Evolutionary conservation across 2,113 vertebrate species (phyloP), one percentile per base, ranked within the genome.

Genomic region (Coracopsis vasa): DNA sequence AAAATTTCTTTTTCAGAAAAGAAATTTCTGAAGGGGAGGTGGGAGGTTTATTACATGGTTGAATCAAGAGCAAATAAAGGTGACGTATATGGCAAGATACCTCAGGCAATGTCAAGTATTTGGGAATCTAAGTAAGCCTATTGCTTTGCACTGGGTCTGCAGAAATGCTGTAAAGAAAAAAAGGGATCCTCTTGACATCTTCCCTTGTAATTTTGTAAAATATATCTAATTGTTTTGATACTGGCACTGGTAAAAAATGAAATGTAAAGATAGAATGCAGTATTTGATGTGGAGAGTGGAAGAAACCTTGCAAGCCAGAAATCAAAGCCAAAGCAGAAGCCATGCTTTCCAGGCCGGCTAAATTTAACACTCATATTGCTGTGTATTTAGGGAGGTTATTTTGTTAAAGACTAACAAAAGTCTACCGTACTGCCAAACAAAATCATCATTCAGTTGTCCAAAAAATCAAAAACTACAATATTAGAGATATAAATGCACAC

Each of bases 241-340:
- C 16, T 23, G 6, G 6, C 29, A 51, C 44, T 77, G 31, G 15
- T 50, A 72, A 83, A 89, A 92, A 90, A 56, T 37, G 13, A 72
- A 91, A 87, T 61, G 29, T 86, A 90, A 70, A 39, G 18, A 33
- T 16, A 44, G 44, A 74, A 53, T 73, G 20, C 19, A 58, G 0
- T 66, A 33, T 86, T 91, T 95, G 66, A 86, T 14, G 8, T 50
- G 72, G 48, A 60, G 37, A 74, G 35, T 44, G 23, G 51, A 45
- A 51, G 73, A 82, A 74, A 77, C 39, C 28, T 18, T 45, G 18
- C 41, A 78, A 88, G 77, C 77, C 81, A 88, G 95, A 75, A 73
- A 73, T 29, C 56, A 45, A 75, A 80, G 65, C 72, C 62, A 65
- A 96, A 95, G 54, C 91, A 96, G 79, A 90, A 95, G 95, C 64